Base-by-base conservation (phyloP, 2,797 vertebrate species). In the Meda fulgida region DNA sequence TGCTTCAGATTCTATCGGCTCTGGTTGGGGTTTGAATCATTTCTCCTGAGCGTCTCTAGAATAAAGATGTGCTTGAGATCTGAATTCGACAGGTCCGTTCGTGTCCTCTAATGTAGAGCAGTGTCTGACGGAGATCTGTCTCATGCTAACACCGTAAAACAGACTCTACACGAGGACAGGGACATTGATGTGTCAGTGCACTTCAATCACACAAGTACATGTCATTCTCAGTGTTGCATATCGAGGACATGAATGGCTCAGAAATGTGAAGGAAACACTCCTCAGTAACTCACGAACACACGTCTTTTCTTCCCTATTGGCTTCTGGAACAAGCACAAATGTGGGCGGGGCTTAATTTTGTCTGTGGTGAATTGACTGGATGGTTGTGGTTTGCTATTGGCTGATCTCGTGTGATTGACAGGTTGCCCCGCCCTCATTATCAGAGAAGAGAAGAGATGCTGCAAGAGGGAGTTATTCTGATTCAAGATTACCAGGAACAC, bases 61-160 rank as follows among this genome's bases (percentile, higher is more conserved):
- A 58, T 77, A 58, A 38, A 58, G 19, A 36, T 7, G 72, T 8
- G 26, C 46, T 53, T 29, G 16, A 34, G 10, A 21, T 5, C 73
- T 77, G 23, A 58, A 18, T 34, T 71, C 38, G 43, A n/a, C 38
- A 43, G 69, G 21, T 69, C 66, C 19, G 19, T 23, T 5, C 1
- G 19, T 46, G 38, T 40, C 75, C 51, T 76, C 51, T 76, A 76
- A 76, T 76, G 73, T 38, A 76, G 73, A 76, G 73, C 73, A n/a
- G 71, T 26, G 23, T 31, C 48, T n/a, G 29, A 55, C 29, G 9
- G 46, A 71, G 69, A 76, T 71, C 69, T 40, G 69, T 43, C 23
- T 43, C 69, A 71, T 51, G 9, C 71, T 11, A 46, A 73, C 71
- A 31, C 43, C 19, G 34, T 21, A 70, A 26, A 51, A 73, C 71